These are phyloP conservation scores for Rhopalosiphum maidis DNA, from an alignment of 1,140 invertebrate species.

Conservation along the genomic window DNA sequence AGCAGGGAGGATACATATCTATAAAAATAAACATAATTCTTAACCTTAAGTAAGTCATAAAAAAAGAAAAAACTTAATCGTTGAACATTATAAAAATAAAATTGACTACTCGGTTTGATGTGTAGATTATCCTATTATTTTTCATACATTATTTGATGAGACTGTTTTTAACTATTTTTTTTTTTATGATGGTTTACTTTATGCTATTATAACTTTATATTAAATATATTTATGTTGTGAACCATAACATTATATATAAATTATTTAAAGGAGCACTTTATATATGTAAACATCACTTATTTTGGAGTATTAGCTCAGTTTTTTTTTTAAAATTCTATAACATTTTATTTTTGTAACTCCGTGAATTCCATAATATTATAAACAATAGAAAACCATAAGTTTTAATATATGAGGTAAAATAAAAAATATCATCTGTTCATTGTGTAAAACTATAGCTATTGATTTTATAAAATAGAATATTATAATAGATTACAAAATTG, in stretches of 20 bases:
- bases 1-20: conserved; percentile 14
- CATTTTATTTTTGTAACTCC: background rate
- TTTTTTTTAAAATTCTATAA: no score
- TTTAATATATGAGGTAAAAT: background rate
- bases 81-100: background rate
- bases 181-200: background rate
- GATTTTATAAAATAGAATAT: no score
- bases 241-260: background rate
- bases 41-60: background rate
- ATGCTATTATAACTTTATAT: conserved; percentile 8
- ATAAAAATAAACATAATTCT: background rate
- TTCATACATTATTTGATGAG: background rate
- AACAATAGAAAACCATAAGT: background rate
- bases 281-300: background rate
- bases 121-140: background rate
- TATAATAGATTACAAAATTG: no score
- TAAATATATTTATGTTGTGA: conserved; percentile 31
- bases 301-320: background rate
- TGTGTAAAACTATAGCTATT: background rate
- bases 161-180: conserved; percentile 21
- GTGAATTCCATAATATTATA: background rate
- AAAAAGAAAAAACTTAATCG: background rate
- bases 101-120: background rate
- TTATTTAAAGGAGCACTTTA: background rate
- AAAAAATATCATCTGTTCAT: background rate